phyloP scores from a whole-genome alignment of 2,113 vertebrate genomes.

The Prinia subflava region DNA sequence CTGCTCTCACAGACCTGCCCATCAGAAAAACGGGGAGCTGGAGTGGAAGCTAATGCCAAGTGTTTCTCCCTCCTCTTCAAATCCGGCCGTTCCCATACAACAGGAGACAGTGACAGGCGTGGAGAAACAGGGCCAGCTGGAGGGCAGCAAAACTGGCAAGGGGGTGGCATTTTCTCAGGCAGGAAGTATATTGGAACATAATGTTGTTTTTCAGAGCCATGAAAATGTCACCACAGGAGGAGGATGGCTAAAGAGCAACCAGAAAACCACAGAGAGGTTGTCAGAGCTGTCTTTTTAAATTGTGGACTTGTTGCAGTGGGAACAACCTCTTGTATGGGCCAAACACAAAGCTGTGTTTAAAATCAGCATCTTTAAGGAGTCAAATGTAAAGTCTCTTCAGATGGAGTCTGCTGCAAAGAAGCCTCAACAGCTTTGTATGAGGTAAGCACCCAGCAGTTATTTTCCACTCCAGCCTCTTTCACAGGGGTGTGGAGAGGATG shows the following conservation, averaged over 20 bases:
- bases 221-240: not conserved
- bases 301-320: accelerated
- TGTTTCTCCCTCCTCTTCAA: not conserved
- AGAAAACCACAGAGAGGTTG: not conserved
- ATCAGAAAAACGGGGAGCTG: not conserved
- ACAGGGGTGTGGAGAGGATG: not conserved
- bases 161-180: not conserved
- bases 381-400: not conserved
- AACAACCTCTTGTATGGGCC: accelerated
- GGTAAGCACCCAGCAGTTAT: not conserved
- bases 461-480: not conserved
- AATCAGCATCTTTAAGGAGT: not conserved
- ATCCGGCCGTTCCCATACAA: not conserved
- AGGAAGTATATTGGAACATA: constrained; percentile 27
- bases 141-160: constrained; percentile 31
- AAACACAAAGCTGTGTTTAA: not conserved
- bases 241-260: not conserved
- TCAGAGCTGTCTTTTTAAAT: not conserved
- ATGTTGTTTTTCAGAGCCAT: constrained; percentile 13
- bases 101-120: not conserved
- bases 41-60: not conserved
- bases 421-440: not conserved
- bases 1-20: not conserved
- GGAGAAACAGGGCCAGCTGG: not conserved
- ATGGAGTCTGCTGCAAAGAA: not conserved